These are phyloP conservation scores for Stichopus horrens DNA, from an alignment of 53 echinoderm and acorn worm species.

Conservation along the genomic window DNA sequence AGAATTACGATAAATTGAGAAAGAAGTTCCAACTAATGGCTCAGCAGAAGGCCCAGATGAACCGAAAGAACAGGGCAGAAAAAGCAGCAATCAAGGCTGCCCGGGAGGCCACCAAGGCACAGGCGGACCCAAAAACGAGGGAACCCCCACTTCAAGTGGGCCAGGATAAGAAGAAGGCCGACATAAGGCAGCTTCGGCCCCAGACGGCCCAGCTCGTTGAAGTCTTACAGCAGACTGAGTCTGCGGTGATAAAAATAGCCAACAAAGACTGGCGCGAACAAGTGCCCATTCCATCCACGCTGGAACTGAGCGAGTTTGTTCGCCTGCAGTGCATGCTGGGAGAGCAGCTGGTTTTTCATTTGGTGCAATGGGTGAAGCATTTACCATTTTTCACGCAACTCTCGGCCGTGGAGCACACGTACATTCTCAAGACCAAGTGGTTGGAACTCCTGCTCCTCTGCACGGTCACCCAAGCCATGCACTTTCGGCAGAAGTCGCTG, in stretches of 20 bases:
- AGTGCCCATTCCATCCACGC: conserved; percentile 53
- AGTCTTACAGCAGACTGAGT: conserved; percentile 96
- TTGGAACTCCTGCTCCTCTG: conserved; percentile 91
- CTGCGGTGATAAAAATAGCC: conserved; percentile 82
- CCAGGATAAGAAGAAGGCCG: conserved; percentile 33
- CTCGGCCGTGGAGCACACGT: conserved; percentile 90
- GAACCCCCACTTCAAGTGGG: conserved; percentile 4
- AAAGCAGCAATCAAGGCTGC: conserved; percentile 97
- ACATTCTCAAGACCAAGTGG: conserved; percentile 98
- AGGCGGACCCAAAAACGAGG: conserved; percentile 16
- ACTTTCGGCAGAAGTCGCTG: conserved; percentile 75
- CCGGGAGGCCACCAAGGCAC: conserved; percentile 86
- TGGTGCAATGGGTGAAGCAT: conserved; percentile 99
- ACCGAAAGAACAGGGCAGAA: conserved; percentile 93
- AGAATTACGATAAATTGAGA: conserved; percentile 98
- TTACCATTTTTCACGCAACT: conserved; percentile 97
- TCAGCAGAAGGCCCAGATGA: conserved; percentile 94
- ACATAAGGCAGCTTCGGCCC: conserved; percentile 77
- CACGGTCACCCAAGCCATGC: conserved; percentile 90
- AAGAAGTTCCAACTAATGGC: conserved; percentile 99
- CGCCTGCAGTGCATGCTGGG: conserved; percentile 84
- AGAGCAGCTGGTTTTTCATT: conserved; percentile 89
- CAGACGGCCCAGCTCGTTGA: conserved; percentile 98
- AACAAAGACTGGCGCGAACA: conserved; percentile 54
- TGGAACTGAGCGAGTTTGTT: conserved; percentile 78